phyloP scores from a whole-genome alignment of 2,888 invertebrate genomes.

The Drosophila monieri region DNA sequence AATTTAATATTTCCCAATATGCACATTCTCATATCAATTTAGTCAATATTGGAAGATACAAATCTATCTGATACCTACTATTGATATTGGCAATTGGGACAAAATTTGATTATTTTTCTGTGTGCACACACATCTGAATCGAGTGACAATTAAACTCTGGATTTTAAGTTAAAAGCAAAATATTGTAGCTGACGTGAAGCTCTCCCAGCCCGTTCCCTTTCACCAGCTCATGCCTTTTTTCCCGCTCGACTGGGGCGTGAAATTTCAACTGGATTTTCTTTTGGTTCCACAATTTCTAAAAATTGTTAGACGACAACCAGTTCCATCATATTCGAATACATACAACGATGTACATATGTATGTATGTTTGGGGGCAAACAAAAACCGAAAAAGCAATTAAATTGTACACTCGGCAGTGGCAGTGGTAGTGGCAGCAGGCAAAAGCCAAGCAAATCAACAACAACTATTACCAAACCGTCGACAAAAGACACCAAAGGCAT shows the following conservation, averaged over 20 bases:
- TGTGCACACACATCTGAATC: slow-evolving; percentile 31
- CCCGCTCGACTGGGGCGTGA: slow-evolving; percentile 31
- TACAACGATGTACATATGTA: background rate
- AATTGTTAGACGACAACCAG: slow-evolving; percentile 61
- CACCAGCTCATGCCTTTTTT: background rate
- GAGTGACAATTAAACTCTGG: slow-evolving; percentile 56
- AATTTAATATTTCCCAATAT: background rate
- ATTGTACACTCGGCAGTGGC: slow-evolving; percentile 59
- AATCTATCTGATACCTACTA: background rate
- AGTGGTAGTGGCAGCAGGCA: slow-evolving; percentile 26
- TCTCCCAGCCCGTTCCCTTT: background rate
- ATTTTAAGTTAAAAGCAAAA: slow-evolving; percentile 78
- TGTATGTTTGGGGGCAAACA: slow-evolving; percentile 30
- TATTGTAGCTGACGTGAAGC: slow-evolving; percentile 67
- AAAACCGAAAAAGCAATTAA: slow-evolving; percentile 75
- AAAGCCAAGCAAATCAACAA: slow-evolving; percentile 45
- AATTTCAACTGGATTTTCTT: slow-evolving; percentile 47
- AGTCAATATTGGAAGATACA: background rate
- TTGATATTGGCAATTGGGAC: background rate
- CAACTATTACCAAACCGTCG: slow-evolving; percentile 37
- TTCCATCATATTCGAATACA: slow-evolving; percentile 65
- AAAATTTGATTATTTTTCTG: background rate
- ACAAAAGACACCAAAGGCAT: slow-evolving; percentile 61
- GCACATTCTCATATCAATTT: background rate
- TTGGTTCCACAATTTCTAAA: slow-evolving; percentile 43